Evolutionary conservation across 1,140 invertebrate species (phyloP).

Genomic region (Meloidogyne chitwoodi): DNA sequence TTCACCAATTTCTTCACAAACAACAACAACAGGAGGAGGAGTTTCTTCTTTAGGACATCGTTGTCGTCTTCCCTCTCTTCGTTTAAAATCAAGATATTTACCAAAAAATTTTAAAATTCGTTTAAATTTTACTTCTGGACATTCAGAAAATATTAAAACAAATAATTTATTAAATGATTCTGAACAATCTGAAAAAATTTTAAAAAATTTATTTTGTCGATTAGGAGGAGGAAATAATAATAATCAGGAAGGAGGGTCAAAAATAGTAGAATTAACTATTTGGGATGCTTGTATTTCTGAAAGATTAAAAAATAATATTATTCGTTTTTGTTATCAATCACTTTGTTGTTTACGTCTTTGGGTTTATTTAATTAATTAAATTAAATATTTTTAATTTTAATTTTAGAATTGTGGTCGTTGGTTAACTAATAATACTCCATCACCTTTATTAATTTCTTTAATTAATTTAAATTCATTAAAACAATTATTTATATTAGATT

Average conservation of each 20-base stretch:
- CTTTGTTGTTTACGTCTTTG: slow-evolving; percentile 30
- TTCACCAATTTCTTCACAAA: neutral
- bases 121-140: slow-evolving; percentile 16
- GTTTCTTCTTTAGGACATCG: neutral
- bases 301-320: slow-evolving; percentile 13
- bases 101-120: slow-evolving; percentile 21
- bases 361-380: neutral
- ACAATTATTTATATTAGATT: slow-evolving; percentile 30
- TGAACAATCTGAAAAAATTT: neutral
- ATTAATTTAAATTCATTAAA: slow-evolving; percentile 22
- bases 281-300: slow-evolving; percentile 26
- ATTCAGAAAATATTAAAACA: slow-evolving; percentile 26
- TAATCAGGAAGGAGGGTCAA: too few relatives aligned
- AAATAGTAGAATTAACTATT: slow-evolving; percentile 37
- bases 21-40: neutral
- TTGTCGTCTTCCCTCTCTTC: neutral
- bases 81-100: neutral
- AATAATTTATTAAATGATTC: neutral
- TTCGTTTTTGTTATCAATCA: neutral
- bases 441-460: slow-evolving; percentile 12
- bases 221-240: neutral
- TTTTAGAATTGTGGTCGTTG: neutral
- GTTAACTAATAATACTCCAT: neutral
- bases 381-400: neutral
- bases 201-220: slow-evolving; percentile 21